phyloP scores from a whole-genome alignment of 2,797 vertebrate species.

The Sus cebifrons region DNA sequence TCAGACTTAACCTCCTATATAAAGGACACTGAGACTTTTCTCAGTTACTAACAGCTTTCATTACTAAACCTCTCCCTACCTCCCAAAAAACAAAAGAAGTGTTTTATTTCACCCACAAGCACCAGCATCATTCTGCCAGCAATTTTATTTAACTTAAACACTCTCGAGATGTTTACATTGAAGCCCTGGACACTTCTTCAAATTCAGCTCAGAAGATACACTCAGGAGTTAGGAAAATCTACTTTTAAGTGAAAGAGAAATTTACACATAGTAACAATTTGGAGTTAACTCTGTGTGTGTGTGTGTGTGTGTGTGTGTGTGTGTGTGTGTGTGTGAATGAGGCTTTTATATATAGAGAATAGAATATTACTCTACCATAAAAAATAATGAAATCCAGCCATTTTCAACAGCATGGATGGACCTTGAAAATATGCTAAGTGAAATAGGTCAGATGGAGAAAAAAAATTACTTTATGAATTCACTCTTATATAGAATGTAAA shows the following conservation, averaged over 20 bases:
- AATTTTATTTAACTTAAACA: conserved; percentile 61
- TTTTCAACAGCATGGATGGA: no score
- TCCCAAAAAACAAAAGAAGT: not conserved
- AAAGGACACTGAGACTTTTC: conserved; percentile 56
- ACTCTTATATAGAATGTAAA: no score
- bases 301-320: no score
- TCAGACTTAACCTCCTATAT: conserved; percentile 52
- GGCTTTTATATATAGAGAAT: no score
- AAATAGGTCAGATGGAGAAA: no score
- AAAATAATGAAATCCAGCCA: no score
- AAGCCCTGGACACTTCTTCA: conserved; percentile 16
- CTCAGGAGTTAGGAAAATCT: not conserved
- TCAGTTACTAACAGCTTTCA: conserved; percentile 39
- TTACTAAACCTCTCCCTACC: not conserved
- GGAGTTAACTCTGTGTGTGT: not conserved
- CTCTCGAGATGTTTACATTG: conserved; percentile 53
- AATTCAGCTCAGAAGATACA: conserved; percentile 8
- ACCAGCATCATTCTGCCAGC: conserved; percentile 32
- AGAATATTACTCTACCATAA: no score
- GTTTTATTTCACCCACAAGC: conserved; percentile 25
- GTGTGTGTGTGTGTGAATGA: no score
- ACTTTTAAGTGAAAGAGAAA: conserved; percentile 26
- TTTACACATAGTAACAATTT: not conserved
- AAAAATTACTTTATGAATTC: no score
- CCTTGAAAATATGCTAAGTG: no score